phyloP scores from a whole-genome alignment of 2,113 vertebrate species.

The Fregata magnificens region DNA sequence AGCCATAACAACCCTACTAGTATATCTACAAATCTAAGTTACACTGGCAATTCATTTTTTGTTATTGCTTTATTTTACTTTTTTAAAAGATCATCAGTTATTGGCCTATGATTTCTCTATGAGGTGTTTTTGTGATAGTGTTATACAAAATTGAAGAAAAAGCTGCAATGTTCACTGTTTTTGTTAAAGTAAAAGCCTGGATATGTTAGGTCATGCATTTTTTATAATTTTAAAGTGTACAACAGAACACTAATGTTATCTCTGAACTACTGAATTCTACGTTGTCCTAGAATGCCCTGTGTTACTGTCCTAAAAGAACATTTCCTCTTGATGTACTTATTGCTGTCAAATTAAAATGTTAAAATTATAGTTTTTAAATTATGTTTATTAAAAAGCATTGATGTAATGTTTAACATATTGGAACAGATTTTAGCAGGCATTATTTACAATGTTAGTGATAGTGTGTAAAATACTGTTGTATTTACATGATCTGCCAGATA shows the following conservation, averaged over 20 bases:
- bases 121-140: neutral
- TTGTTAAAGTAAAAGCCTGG: neutral
- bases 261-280: neutral
- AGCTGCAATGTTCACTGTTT: neutral
- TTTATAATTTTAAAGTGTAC: neutral
- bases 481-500: neutral
- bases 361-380: neutral
- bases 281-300: neutral
- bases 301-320: neutral
- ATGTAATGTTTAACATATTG: neutral
- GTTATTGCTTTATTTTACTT: neutral
- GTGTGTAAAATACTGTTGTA: neutral
- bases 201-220: neutral
- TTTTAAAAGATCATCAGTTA: neutral
- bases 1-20: neutral
- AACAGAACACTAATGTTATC: neutral
- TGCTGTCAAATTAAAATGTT: neutral
- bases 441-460: neutral
- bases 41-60: neutral
- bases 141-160: neutral
- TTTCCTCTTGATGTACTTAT: neutral
- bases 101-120: neutral
- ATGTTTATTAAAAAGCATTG: neutral
- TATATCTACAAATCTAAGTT: neutral
- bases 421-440: neutral